Evolutionary conservation across 1,140 invertebrate species (phyloP).

Genomic region (Lucilia sericata): DNA sequence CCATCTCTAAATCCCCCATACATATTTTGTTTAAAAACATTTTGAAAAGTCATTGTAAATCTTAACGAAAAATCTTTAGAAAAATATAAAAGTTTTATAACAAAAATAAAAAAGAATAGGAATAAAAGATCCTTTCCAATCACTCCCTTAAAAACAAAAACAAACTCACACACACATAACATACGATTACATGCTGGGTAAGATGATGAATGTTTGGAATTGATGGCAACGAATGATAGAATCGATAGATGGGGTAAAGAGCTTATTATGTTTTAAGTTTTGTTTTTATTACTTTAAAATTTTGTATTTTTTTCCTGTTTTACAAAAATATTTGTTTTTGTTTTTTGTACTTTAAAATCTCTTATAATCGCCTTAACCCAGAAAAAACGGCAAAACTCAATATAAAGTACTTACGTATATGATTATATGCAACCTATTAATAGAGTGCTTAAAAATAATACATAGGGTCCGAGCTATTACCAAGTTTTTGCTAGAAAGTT

Average conservation of each 20-base stretch:
- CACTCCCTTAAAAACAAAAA: constrained; percentile 24
- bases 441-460: too few species aligned
- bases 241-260: not conserved
- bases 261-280: constrained; percentile 39
- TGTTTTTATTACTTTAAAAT: constrained; percentile 39
- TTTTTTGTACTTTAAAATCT: too few species aligned
- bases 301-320: not conserved
- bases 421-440: too few species aligned
- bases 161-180: not conserved
- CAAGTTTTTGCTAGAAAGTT: too few species aligned
- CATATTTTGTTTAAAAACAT: not conserved
- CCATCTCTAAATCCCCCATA: not conserved
- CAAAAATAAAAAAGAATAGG: not conserved
- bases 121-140: constrained; percentile 30
- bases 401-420: too few species aligned
- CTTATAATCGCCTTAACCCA: too few species aligned
- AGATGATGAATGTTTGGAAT: not conserved
- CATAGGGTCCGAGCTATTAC: too few species aligned
- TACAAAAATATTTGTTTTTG: too few species aligned
- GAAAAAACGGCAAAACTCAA: too few species aligned
- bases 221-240: not conserved
- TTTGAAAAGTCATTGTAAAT: constrained; percentile 41
- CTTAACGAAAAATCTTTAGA: constrained; percentile 25
- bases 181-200: not conserved
- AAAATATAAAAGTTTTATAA: constrained; percentile 31